These are phyloP conservation scores for Passer domesticus DNA, from an alignment of 2,113 vertebrate species.

Conservation along the genomic window DNA sequence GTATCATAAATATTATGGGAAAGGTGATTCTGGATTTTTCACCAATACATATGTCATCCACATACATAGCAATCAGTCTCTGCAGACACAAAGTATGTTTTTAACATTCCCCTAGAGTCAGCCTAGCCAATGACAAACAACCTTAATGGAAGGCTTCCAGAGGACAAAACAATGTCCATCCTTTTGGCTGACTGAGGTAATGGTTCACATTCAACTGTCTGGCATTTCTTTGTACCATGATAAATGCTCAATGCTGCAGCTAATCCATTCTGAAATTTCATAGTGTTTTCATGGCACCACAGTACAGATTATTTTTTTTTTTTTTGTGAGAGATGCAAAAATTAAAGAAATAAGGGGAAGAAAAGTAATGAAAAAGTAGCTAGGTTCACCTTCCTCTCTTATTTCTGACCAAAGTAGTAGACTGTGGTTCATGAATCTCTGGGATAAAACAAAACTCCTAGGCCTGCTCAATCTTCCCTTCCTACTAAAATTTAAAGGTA, in stretches of 20 bases:
- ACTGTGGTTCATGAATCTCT: neutral
- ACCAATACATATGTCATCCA: neutral
- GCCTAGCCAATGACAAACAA: neutral
- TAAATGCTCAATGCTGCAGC: neutral
- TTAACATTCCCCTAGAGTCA: conserved; percentile 1
- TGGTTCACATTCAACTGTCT: neutral
- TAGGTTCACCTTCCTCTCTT: neutral
- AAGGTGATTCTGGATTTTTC: conserved; percentile 14
- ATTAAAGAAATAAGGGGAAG: neutral
- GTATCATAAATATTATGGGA: neutral
- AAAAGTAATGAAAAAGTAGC: neutral
- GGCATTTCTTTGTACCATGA: neutral
- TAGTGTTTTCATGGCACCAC: neutral
- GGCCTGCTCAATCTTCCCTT: neutral
- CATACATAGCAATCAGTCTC: neutral
- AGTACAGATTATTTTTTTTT: neutral
- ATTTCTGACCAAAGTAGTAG: neutral
- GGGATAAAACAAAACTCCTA: neutral
- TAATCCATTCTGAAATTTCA: conserved; percentile 5
- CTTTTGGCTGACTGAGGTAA: neutral
- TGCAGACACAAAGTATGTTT: neutral
- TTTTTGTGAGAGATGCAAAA: neutral
- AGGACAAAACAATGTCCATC: neutral
- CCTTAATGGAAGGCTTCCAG: conserved; percentile 8
- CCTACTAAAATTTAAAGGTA: neutral